Evolutionary conservation across 2,888 invertebrate species (phyloP).

Genomic region (Autographa pulchrina): DNA sequence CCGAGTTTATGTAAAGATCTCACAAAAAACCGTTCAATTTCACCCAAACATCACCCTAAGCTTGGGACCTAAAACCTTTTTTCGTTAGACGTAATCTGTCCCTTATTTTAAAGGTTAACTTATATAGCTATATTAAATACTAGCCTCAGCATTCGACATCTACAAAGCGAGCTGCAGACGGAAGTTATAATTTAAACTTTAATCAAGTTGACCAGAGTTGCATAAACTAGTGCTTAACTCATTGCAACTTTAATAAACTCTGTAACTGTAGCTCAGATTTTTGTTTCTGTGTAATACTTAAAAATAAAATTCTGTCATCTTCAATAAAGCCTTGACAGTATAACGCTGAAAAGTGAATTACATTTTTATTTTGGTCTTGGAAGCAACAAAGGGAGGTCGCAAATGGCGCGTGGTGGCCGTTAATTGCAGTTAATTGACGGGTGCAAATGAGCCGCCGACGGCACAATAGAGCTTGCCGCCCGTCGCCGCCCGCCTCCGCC

Average conservation of each 20-base stretch:
- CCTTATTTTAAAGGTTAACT: background rate
- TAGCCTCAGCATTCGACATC: background rate
- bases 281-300: background rate
- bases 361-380: slow-evolving; percentile 44
- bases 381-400: slow-evolving; percentile 51
- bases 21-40: background rate
- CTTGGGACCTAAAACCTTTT: background rate
- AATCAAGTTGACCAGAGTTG: slow-evolving; percentile 27
- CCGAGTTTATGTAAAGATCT: background rate
- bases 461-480: slow-evolving; percentile 48
- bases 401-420: slow-evolving; percentile 62
- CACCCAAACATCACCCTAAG: background rate
- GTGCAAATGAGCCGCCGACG: slow-evolving; percentile 64
- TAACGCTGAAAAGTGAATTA: slow-evolving; percentile 28
- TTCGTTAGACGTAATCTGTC: background rate
- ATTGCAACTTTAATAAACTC: slow-evolving; percentile 38
- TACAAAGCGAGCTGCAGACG: slow-evolving; percentile 11
- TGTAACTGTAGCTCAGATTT: slow-evolving; percentile 23
- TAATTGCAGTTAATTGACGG: slow-evolving; percentile 69
- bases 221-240: slow-evolving; percentile 29
- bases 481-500: slow-evolving; percentile 33
- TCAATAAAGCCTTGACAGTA: slow-evolving; percentile 11
- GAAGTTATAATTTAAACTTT: slow-evolving; percentile 51
- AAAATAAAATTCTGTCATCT: slow-evolving; percentile 8
- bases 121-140: background rate